Conservation (phyloP, 2,888 invertebrate species). For the Plagodis pulveraria region DNA sequence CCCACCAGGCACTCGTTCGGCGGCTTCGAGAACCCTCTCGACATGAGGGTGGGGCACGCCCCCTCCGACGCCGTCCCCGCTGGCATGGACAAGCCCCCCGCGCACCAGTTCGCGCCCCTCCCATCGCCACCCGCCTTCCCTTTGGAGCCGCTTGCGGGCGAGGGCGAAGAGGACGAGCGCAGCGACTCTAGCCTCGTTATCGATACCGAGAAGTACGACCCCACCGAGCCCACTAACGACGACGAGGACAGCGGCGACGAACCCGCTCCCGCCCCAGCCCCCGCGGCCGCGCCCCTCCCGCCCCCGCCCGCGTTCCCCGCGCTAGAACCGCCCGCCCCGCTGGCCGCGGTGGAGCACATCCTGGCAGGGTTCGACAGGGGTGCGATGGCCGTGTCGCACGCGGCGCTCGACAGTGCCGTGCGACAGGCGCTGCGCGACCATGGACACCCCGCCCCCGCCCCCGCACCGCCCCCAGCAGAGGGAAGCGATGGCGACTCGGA, state of each 20-base stretch:
- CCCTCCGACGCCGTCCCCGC: constrained; percentile 25
- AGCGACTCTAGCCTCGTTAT: constrained; percentile 86
- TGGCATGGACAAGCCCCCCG: not conserved
- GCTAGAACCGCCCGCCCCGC: constrained; percentile 9
- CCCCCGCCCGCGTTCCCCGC: constrained; percentile 2
- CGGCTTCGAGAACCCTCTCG: constrained; percentile 66
- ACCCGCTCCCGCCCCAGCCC: constrained; percentile 15
- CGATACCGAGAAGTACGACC: constrained; percentile 85
- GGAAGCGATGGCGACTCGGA: constrained; percentile 80
- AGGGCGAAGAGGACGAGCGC: constrained; percentile 80
- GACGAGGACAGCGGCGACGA: constrained; percentile 66
- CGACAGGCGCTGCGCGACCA: constrained; percentile 71
- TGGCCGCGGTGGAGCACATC: constrained; percentile 45
- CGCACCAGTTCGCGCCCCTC: constrained; percentile 42
- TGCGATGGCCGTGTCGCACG: constrained; percentile 51
- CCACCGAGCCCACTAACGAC: constrained; percentile 80
- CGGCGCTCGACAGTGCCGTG: constrained; percentile 65
- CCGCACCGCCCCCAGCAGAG: constrained; percentile 43
- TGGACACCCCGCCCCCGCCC: constrained; percentile 51
- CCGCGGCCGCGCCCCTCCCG: constrained; percentile 20
- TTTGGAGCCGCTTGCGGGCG: constrained; percentile 47
- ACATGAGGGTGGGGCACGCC: constrained; percentile 62
- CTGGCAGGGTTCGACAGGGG: constrained; percentile 54
- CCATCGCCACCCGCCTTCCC: constrained; percentile 68
- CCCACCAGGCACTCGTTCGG: constrained; percentile 59